These are phyloP conservation scores for Taenaris catops DNA, from an alignment of 2,888 invertebrate species.

Conservation along the genomic window DNA sequence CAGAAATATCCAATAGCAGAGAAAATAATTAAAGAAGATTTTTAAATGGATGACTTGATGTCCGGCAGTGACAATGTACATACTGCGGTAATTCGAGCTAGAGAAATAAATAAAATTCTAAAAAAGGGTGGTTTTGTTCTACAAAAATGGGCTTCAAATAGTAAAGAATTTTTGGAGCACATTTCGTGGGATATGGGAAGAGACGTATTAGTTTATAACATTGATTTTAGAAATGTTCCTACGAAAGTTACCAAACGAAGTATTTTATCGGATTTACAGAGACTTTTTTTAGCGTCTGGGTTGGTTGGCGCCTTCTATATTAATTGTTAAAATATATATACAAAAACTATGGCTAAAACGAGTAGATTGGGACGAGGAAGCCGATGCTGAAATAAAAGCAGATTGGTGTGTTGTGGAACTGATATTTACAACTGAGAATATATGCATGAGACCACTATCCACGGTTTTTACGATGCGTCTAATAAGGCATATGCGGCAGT, in stretches of 20 bases:
- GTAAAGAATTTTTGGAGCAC: conserved; percentile 15
- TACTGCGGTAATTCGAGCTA: conserved; percentile 22
- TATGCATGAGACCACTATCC: conserved; percentile 17
- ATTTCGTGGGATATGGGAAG: conserved; percentile 28
- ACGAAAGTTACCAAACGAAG: conserved; percentile 30
- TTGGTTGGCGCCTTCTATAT: conserved; percentile 31
- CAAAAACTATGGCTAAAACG: conserved; percentile 33
- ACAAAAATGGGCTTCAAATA: conserved; percentile 31
- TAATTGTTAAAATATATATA: conserved; percentile 30
- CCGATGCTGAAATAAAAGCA: conserved; percentile 15
- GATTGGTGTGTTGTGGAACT: conserved; percentile 21
- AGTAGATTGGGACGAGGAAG: conserved; percentile 30
- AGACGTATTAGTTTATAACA: conserved; percentile 29
- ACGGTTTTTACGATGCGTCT: conserved; percentile 26
- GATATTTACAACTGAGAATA: conserved; percentile 12
- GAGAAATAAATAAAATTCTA: conserved; percentile 29
- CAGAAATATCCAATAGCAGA: not conserved
- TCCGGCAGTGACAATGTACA: conserved; percentile 25
- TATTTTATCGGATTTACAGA: conserved; percentile 33
- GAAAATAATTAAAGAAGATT: not conserved
- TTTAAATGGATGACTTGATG: conserved; percentile 27
- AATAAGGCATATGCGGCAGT: too few species aligned
- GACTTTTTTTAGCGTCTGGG: conserved; percentile 33
- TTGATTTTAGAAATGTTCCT: conserved; percentile 22
- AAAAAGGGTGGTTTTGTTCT: conserved; percentile 32